Base-by-base conservation (phyloP, 2,113 vertebrate species). In the Prolemur simus region DNA sequence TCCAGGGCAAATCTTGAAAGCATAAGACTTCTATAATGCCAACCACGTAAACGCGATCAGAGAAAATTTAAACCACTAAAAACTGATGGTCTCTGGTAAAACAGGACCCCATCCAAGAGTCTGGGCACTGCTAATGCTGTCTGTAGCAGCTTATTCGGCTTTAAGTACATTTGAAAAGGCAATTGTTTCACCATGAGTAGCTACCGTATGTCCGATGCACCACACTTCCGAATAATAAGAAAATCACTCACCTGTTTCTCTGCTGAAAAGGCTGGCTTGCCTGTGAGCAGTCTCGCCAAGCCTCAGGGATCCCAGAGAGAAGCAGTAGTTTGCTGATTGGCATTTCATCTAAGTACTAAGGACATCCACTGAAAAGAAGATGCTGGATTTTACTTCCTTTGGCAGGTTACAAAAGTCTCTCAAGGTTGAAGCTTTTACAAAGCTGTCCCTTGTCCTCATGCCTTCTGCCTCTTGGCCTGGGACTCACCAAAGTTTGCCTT, bases 321-420 rank as follows among this genome's bases (percentile, higher is more conserved):
- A 88, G 45, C 17, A 58, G 21, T 39, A 76, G 86, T 85, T 95
- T 77, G n/a, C 78, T 96, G 73, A 95, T 27, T 91, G 92, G 74
- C 94, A 97, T 95, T 96, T 96, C 78, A 73, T 82, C 77, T 91
- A 96, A 95, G 78, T 88, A 95, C 34, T 95, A 93, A 91, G 25
- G 90, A 95, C 83, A 93, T 37, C n/a, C n/a, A 32, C 73, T 77
- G 42, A 85, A 95, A n/a, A 88, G 37, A 95, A 94, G 66, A 91
- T 45, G 47, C 17, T 93, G 45, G 52, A 68, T 82, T 93, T 87
- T 60, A 96, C 83, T 58, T 95, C 73, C 8, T 20, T 20, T 85
- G 78, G 71, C 77, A 96, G 14, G 66, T 77, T 83, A 78, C 21
- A 63, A 82, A 96, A 80, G 25, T 76, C 71, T 91, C 83, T 96